These are phyloP conservation scores for Phacellophora camtschatica DNA, from an alignment of 30 jellyfish, hydroid and myxozoan genomes.

Conservation along the genomic window DNA sequence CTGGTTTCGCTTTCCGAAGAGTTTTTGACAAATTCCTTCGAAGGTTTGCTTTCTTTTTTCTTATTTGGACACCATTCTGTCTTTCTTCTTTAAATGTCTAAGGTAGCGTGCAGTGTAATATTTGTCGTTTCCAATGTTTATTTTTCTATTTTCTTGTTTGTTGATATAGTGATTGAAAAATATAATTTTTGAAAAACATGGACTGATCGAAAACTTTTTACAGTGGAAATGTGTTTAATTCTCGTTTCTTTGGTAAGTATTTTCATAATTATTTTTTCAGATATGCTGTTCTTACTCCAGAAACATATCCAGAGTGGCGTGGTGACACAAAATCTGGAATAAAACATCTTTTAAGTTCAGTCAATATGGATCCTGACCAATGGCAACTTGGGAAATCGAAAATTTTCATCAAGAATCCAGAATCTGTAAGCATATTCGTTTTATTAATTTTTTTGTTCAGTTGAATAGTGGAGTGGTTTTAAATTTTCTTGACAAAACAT, in stretches of 20 bases:
- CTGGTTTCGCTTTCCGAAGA: slow-evolving; percentile 97
- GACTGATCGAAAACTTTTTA: no score
- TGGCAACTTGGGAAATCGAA: slow-evolving; percentile 99
- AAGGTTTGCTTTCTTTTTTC: slow-evolving; percentile 52
- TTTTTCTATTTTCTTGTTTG: no score
- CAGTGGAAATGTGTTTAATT: no score
- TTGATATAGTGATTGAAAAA: no score
- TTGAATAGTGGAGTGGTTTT: neutral
- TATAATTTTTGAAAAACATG: no score
- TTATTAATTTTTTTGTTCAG: neutral
- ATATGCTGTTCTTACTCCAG: slow-evolving; percentile 88
- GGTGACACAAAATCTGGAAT: slow-evolving; percentile 90
- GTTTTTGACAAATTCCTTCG: slow-evolving; percentile 85
- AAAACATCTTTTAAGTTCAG: slow-evolving; percentile 85
- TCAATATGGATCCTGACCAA: slow-evolving; percentile 95
- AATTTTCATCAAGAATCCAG: slow-evolving; percentile 96
- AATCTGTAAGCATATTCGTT: slow-evolving; percentile 70
- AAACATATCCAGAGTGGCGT: slow-evolving; percentile 93
- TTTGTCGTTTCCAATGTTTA: no score
- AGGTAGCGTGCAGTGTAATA: no score
- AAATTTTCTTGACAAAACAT: no score
- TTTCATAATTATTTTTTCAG: slow-evolving; percentile 53
- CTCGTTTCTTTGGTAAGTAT: no score
- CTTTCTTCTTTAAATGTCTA: neutral
- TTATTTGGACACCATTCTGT: neutral